Conservation (phyloP, 1,140 invertebrate genomes). For the Teleopsis dalmanni region DNA sequence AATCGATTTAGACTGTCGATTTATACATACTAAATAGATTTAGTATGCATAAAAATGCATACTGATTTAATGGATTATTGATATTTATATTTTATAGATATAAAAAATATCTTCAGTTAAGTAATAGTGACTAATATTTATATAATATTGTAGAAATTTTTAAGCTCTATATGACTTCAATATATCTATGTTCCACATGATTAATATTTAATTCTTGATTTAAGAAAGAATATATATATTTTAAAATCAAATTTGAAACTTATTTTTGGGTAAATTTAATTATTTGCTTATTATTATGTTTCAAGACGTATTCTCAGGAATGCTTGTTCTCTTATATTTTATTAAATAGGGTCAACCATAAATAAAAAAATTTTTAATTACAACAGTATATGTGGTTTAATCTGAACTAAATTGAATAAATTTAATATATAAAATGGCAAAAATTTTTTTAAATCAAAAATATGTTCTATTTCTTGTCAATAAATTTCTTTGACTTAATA, state of each 20-base stretch:
- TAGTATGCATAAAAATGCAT: background rate
- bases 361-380: background rate
- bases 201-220: background rate
- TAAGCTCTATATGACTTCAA: too few species aligned
- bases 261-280: conserved; percentile 1
- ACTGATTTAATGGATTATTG: background rate
- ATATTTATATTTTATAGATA: background rate
- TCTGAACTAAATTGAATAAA: background rate
- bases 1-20: too few species aligned
- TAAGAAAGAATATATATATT: background rate
- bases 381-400: too few species aligned
- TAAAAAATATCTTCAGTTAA: background rate
- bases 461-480: background rate
- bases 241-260: conserved; percentile 3
- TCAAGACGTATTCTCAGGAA: conserved; percentile 4
- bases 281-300: conserved; percentile 2
- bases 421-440: background rate
- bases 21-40: background rate
- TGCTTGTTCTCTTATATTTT: background rate
- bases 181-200: too few species aligned
- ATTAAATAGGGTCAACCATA: background rate
- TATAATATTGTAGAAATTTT: background rate
- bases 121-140: background rate
- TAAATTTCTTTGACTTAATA: background rate
- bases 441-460: background rate